These are phyloP conservation scores for Diadophis punctatus DNA, from an alignment of 2,113 vertebrate species.

Conservation along the genomic window DNA sequence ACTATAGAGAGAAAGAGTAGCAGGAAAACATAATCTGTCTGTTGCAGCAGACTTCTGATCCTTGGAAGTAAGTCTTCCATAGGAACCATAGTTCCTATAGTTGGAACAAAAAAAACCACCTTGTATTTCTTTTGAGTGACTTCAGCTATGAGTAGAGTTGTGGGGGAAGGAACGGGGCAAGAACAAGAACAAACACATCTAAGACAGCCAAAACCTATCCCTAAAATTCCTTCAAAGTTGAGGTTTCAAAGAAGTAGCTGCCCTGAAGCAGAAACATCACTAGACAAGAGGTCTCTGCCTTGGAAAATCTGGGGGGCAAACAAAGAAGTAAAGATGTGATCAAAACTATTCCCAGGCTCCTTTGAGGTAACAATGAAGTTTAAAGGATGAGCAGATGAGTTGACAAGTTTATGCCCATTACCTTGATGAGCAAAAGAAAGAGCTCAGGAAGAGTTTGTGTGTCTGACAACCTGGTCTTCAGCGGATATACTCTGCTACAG, in stretches of 20 bases:
- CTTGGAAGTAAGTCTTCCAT: not conserved
- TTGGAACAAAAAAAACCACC: not conserved
- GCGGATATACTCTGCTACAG: not conserved
- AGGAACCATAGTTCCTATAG: not conserved
- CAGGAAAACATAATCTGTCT: not conserved
- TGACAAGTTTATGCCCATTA: not conserved
- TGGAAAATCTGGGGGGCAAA: not conserved
- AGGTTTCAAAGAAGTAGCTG: not conserved
- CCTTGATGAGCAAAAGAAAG: not conserved
- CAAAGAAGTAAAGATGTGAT: not conserved
- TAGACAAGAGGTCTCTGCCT: not conserved
- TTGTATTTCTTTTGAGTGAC: not conserved
- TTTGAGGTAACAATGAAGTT: not conserved
- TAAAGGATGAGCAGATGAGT: not conserved
- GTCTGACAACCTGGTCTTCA: not conserved
- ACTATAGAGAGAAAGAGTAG: not conserved
- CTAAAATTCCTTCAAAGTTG: not conserved
- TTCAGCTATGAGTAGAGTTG: not conserved
- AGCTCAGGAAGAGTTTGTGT: not conserved
- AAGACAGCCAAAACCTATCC: not conserved
- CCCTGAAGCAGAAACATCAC: not conserved
- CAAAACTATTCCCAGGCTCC: not conserved
- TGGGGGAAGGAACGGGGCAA: not conserved
- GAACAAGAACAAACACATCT: not conserved
- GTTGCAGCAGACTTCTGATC: not conserved